Conservation (phyloP, 2,797 vertebrate genomes). For the Glossophaga mutica region DNA sequence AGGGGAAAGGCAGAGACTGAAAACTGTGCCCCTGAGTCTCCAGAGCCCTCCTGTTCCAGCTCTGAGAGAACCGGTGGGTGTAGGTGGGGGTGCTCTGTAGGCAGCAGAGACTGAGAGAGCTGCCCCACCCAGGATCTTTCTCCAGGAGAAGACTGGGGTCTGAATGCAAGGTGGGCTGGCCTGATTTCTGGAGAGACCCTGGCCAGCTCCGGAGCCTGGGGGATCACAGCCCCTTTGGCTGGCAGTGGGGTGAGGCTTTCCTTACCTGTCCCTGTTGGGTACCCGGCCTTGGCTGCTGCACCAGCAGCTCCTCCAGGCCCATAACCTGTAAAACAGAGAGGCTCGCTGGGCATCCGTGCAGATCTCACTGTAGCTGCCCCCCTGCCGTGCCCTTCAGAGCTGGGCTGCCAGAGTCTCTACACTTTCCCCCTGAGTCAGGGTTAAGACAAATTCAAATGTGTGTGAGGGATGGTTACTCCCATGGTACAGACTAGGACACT, state of each 20-base stretch:
- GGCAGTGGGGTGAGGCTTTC: neutral
- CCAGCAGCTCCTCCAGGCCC: slow-evolving; percentile 82
- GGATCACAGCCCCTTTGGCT: neutral
- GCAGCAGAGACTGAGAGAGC: neutral
- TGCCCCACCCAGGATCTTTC: neutral
- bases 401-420: neutral
- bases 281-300: slow-evolving; percentile 86
- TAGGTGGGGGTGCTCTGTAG: neutral
- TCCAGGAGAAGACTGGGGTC: neutral
- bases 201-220: neutral
- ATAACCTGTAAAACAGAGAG: slow-evolving; percentile 72
- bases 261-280: slow-evolving; percentile 93
- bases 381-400: neutral
- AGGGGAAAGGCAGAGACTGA: neutral
- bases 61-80: neutral
- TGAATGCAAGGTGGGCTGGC: neutral
- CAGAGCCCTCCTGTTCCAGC: neutral
- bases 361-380: neutral
- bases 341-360: neutral
- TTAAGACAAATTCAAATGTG: neutral
- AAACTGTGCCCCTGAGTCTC: neutral
- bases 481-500: neutral
- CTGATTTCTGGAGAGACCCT: neutral
- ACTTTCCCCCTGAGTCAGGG: neutral
- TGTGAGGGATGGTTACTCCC: neutral